These are phyloP conservation scores for Drosophila nr. fundita DNA, from an alignment of 2,888 invertebrate genomes.

Conservation along the genomic window DNA sequence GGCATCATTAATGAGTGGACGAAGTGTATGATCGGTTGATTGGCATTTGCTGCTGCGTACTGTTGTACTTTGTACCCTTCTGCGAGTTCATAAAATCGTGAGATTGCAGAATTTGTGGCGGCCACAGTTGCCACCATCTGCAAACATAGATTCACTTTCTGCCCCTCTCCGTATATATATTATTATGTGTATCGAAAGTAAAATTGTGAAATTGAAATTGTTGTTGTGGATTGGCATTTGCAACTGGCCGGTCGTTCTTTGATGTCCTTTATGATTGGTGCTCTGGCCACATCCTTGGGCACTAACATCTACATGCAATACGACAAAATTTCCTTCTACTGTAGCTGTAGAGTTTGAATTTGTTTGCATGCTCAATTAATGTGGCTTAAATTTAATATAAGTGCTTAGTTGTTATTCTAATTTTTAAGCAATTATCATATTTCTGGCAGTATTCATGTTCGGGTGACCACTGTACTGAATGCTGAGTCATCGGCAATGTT, in stretches of 20 bases:
- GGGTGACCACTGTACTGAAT: slow-evolving; percentile 12
- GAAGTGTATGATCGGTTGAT: slow-evolving; percentile 16
- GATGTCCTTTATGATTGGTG: slow-evolving; percentile 79
- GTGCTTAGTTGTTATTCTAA: not conserved
- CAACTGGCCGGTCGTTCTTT: slow-evolving; percentile 70
- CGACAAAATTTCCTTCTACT: slow-evolving; percentile 4
- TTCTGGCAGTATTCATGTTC: not conserved
- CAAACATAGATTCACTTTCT: slow-evolving; percentile 1
- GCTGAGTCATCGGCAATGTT: slow-evolving; percentile 36
- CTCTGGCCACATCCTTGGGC: slow-evolving; percentile 81
- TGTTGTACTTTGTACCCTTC: slow-evolving; percentile 66
- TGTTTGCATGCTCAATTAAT: slow-evolving; percentile 25
- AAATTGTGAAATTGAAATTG: slow-evolving; percentile 54
- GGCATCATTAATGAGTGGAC: slow-evolving; percentile 9
- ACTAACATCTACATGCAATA: slow-evolving; percentile 71
- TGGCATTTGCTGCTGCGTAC: not conserved
- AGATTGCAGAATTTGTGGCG: slow-evolving; percentile 58
- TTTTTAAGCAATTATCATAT: not conserved
- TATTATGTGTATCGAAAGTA: not conserved
- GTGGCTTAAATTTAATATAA: slow-evolving; percentile 1
- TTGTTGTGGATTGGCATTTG: slow-evolving; percentile 2
- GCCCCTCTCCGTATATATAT: not conserved
- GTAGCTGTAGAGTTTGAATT: not conserved
- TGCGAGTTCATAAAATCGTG: slow-evolving; percentile 57
- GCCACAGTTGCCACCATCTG: slow-evolving; percentile 22